Conservation (phyloP, 2,888 invertebrate genomes). For the Tortricodes alternella region DNA sequence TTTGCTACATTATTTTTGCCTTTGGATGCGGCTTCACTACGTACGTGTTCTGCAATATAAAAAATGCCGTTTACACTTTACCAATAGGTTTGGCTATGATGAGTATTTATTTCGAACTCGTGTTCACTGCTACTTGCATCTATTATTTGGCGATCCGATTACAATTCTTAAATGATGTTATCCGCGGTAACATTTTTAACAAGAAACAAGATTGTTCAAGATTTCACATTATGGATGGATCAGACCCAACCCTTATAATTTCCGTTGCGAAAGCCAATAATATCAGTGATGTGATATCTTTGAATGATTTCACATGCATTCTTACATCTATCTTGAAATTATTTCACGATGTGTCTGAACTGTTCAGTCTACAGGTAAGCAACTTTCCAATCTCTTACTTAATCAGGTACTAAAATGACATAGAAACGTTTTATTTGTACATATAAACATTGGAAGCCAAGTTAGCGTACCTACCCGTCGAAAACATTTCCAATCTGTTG, state of each 20-base stretch:
- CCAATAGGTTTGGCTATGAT: slow-evolving; percentile 36
- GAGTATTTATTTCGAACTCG: slow-evolving; percentile 39
- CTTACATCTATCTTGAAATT: slow-evolving; percentile 42
- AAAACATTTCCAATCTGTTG: too few species aligned
- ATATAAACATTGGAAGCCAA: too few species aligned
- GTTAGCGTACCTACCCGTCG: too few species aligned
- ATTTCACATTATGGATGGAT: background rate
- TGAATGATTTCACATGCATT: slow-evolving; percentile 10
- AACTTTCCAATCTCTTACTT: background rate
- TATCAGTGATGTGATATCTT: background rate
- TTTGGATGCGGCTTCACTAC: slow-evolving; percentile 36
- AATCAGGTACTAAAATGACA: too few species aligned
- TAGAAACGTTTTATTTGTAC: too few species aligned
- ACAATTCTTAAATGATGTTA: slow-evolving; percentile 39
- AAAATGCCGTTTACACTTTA: slow-evolving; percentile 34
- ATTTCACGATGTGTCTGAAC: slow-evolving; percentile 38
- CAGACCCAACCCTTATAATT: background rate
- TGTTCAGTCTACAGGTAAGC: slow-evolving; percentile 46
- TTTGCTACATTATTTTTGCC: slow-evolving; percentile 24
- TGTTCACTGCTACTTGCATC: slow-evolving; percentile 38
- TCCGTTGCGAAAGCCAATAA: background rate
- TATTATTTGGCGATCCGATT: slow-evolving; percentile 40
- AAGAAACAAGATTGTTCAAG: background rate
- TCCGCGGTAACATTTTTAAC: slow-evolving; percentile 31
- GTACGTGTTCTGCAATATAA: slow-evolving; percentile 31